Evolutionary conservation across 1,140 invertebrate species (phyloP).

Genomic region (Zaprionus gabonicus): DNA sequence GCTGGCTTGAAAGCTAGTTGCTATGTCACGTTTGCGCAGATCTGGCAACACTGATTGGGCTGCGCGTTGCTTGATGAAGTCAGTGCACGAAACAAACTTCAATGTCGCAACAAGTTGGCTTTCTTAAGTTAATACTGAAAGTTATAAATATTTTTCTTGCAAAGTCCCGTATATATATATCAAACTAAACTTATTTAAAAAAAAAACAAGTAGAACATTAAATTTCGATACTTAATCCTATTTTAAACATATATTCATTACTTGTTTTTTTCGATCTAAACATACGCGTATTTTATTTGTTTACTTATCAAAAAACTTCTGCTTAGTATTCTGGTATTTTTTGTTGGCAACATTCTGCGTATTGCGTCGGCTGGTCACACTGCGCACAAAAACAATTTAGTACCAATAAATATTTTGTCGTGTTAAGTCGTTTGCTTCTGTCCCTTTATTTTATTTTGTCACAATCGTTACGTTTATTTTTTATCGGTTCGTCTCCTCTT

Average conservation of each 20-base stretch:
- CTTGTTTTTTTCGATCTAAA: too few relatives aligned
- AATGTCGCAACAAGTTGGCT: not conserved
- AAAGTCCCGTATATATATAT: too few relatives aligned
- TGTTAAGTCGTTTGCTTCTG: conserved; percentile 32
- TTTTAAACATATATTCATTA: too few relatives aligned
- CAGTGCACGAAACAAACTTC: not conserved
- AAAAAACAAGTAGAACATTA: too few relatives aligned
- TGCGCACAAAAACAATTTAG: conserved; percentile 42
- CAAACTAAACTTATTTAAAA: too few relatives aligned
- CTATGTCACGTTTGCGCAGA: conserved; percentile 11
- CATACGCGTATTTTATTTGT: not conserved
- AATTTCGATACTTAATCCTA: too few relatives aligned
- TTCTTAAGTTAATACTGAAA: not conserved
- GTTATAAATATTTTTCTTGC: too few relatives aligned
- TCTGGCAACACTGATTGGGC: conserved; percentile 11
- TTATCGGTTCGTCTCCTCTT: conserved; percentile 16
- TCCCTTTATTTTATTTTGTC: conserved; percentile 36
- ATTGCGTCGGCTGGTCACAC: conserved; percentile 17
- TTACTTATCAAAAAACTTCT: not conserved
- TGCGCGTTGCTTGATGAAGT: not conserved
- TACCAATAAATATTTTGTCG: conserved; percentile 50
- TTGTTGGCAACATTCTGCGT: conserved; percentile 2
- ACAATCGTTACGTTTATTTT: conserved; percentile 32
- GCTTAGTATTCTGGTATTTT: not conserved
- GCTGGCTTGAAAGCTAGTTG: conserved; percentile 8